Conservation (phyloP, 2,797 vertebrate genomes). For the Pitangus sulphuratus region DNA sequence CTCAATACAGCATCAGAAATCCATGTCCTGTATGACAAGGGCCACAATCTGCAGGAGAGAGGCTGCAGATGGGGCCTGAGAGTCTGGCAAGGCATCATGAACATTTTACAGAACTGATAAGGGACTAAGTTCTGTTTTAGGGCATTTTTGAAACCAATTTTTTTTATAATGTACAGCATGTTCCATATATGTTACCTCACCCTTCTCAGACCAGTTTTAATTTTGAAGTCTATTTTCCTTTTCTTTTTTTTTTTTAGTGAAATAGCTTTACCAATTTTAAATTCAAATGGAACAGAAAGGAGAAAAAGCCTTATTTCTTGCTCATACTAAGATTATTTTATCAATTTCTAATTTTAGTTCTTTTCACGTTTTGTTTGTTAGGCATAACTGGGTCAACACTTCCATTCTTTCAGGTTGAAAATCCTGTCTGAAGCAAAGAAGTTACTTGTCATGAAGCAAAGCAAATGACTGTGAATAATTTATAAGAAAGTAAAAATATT, state of each 20-base stretch:
- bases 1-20: neutral
- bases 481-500: constrained; percentile 69
- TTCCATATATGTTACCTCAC: neutral
- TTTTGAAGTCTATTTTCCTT: neutral
- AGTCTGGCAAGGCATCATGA: neutral
- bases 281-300: neutral
- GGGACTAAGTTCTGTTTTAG: neutral
- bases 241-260: neutral
- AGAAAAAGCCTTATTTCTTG: neutral
- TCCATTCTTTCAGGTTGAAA: constrained; percentile 58
- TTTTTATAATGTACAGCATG: neutral
- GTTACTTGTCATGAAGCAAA: constrained; percentile 55
- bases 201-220: neutral
- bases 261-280: neutral
- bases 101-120: neutral
- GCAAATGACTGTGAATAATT: constrained; percentile 66
- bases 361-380: constrained; percentile 47
- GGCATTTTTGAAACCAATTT: neutral
- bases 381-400: constrained; percentile 61
- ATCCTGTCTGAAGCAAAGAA: constrained; percentile 56
- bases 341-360: constrained; percentile 41
- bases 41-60: neutral
- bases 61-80: neutral
- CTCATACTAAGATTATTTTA: neutral
- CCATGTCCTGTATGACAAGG: rapidly evolving